Percentiles rank a stretch among this genome's conserved stretches.
Conservation (phyloP, 2,888 invertebrate species). For the Metallyticus violacea region DNA sequence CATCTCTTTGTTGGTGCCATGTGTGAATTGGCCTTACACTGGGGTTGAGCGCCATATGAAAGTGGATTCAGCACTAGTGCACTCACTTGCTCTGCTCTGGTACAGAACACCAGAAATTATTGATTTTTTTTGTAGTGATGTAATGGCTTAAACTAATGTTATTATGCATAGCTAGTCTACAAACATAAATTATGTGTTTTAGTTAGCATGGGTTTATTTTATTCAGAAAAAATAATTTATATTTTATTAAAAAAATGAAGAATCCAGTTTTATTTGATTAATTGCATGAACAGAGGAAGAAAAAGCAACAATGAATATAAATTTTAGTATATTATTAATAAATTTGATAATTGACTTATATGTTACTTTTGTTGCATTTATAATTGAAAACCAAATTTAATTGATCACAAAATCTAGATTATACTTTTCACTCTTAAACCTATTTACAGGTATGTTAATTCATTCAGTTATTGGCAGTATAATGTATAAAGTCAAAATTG, state of each 20-base stretch:
- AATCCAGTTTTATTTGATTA: neutral
- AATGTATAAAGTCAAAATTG: too few relatives aligned
- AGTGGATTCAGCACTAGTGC: neutral
- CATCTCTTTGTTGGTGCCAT: neutral
- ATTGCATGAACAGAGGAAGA: neutral
- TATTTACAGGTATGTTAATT: too few relatives aligned
- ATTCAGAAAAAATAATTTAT: neutral
- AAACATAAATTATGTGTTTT: neutral
- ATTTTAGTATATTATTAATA: neutral
- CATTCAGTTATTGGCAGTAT: too few relatives aligned
- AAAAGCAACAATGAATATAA: neutral
- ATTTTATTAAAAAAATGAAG: neutral
- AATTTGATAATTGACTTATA: neutral
- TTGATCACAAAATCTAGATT: too few relatives aligned
- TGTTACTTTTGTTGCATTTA: too few relatives aligned
- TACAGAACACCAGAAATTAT: neutral
- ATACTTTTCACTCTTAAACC: too few relatives aligned
- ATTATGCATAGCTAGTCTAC: neutral
- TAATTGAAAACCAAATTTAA: too few relatives aligned
- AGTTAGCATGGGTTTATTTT: neutral
- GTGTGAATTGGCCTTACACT: neutral
- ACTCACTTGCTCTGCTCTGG: neutral
- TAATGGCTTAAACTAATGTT: too few relatives aligned
- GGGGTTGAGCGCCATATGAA: neutral
- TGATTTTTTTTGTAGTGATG: too few relatives aligned